Base-by-base conservation (phyloP, 2,113 vertebrate genomes). In the Lepisosteus osseus region DNA sequence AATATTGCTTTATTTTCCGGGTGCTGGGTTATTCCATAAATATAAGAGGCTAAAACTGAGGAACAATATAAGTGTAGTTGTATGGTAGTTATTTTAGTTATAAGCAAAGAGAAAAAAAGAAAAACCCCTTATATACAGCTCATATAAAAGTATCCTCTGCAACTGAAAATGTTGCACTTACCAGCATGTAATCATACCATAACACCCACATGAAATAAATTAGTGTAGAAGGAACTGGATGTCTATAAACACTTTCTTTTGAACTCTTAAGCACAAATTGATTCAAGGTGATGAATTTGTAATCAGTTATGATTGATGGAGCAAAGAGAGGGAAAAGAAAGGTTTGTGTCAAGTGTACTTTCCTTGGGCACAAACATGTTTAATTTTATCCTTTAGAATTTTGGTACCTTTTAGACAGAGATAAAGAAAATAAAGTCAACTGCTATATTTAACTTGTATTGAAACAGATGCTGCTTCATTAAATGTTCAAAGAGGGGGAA, bases 221-320 rank as follows among this genome's bases (percentile, higher is more conserved):
- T 95, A 93, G 92, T 78, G 82, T 86, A 85, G 86, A 89, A 90
- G 82, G 91, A 93, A 90, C 90, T 89, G 86, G 94, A 93, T 94
- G 88, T 91, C 90, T 90, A 86, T 87, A 86, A 86, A 88, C 89
- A 84, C 83, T 65, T 73, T 93, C 86, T 93, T 96, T 95, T 97
- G 95, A 97, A 96, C 94, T 95, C 84, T 84, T 80, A 86, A 92
- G 93, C 92, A 94, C 92, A 96, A 97, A 97, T 97, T 95, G 95
- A 95, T 96, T 92, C 95, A 97, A 97, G 94, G 95, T 96, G 95
- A 96, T 92, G 95, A 96, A 95, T 94, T 90, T 90, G 94, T 94
- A 92, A 87, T 90, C 94, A 91, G 91, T 90, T 94, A 92, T 95
- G 95, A 96, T 95, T 91, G 91, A 97, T 96, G 93, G 88, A 87